Base-by-base conservation (phyloP, 2,888 invertebrate species). In the Cabera pusaria region DNA sequence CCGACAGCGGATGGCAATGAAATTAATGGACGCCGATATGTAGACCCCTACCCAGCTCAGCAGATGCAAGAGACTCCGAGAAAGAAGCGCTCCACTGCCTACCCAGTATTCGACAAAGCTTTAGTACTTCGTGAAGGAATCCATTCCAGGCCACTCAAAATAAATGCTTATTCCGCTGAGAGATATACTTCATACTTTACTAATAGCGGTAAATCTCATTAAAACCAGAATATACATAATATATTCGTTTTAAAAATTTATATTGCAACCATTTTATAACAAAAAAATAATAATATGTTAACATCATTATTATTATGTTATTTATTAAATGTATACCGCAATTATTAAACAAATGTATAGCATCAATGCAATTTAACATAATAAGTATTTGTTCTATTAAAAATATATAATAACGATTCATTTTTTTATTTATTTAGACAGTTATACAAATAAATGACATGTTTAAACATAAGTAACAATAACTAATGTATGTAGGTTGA, bases 1-100 rank as follows among this genome's bases (percentile, higher is more conserved):
- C 77, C 76, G 74, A 85, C 84, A 87, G 87, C 76, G 79, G 86
- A 88, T 74, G 83, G 81, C 75, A 84, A 59, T 70, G 85, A 87
- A 72, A 77, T 84, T 72, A 83, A 68, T 41, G 75, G 76, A 49
- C 59, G 86, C 34, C 74, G 87, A 36, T 88, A 78, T 59, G 83
- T 88, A 58, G 87, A 88, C 49, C 85, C 87, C 1, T 88, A 86
- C 53, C 86, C 87, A n/a, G 75, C 64, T 22, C 81, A 83, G 50
- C 85, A 82, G 52, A 73, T 87, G 70, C 87, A 86, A 55, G 87
- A 87, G 9, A 75, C 83, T 3, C 87, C 85, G 2, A 72, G 87
- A 27, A 84, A 73, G 69, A 88, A 86, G 60, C 64, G 87, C 28
- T 84, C 86, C 0, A 73, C 84, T 0, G 55, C 68, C 18, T 76